Evolutionary conservation across 23 tunicate species (phyloP), one percentile per base, ranked within the genome.

Genomic region (Clavelina lepadiformis): DNA sequence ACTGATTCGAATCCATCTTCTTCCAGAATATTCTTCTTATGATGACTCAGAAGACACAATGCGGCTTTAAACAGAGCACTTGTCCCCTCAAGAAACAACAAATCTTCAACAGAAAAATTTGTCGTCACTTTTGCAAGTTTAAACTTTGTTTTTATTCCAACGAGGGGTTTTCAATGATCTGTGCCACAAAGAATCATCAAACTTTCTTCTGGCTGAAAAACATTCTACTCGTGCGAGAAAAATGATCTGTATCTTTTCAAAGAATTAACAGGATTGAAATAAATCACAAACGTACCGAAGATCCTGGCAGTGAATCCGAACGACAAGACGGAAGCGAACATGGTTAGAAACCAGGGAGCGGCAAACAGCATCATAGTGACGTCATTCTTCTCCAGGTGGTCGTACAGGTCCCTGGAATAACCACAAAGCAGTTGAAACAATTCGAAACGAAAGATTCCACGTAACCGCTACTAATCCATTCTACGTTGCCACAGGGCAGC

Each of bases 321-420:
- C 1, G 98, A 79, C 26, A 91, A 61, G 27, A 70, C 65, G 44
- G 98, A 91, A 2, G 98, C 91, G 51, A 91, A 91, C 84, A 91
- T 75, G 0, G 98, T 91, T 22, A 91, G 79, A 56, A 91, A 91
- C 98, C 98, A 91, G 44, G 98, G 98, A 4, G 98, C 75, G 30
- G 72, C 74, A 56, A 80, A 86, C 51, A 91, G 58, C 88, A 82
- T 82, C 75, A 82, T 35, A 0, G 84, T 61, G 33, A 91, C 82
- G 3, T 82, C 83, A 51, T 91, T 72, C 25, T 38, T 27, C 56
- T 82, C 83, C 41, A 91, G 76, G 67, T 77, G 86, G 29, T 44
- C 51, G 51, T 74, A 70, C 2, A 91, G 36, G 30, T 80, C 89
- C 46, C 84, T 78, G 69, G 1, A 28, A 51, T 33, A 44, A 44